These are phyloP conservation scores for Noctua pronuba DNA, from an alignment of 2,888 invertebrate genomes.

Conservation along the genomic window DNA sequence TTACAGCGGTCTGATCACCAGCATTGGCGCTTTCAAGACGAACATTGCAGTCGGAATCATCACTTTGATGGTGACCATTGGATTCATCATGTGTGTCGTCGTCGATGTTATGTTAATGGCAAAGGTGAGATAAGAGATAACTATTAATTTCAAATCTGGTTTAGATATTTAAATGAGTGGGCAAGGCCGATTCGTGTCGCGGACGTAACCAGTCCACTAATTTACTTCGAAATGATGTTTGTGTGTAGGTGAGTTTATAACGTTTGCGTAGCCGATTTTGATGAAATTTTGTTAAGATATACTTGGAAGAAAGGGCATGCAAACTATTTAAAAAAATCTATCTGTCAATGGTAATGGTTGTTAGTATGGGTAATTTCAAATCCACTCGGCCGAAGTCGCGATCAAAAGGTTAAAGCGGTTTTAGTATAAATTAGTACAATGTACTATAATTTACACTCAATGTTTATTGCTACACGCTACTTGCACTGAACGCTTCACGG, in stretches of 20 bases:
- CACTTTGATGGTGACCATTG: constrained; percentile 94
- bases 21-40: constrained; percentile 91
- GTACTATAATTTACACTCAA: constrained; percentile 17
- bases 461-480: constrained; percentile 18
- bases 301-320: too few relatives aligned
- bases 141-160: constrained; percentile 3
- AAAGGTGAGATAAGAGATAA: constrained; percentile 92
- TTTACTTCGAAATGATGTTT: not conserved
- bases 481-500: constrained; percentile 36
- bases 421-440: constrained; percentile 12
- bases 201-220: not conserved
- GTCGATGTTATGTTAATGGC: constrained; percentile 95
- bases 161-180: not conserved
- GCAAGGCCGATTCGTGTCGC: constrained; percentile 5
- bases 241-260: not conserved
- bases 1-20: constrained; percentile 93
- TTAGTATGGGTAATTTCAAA: not conserved
- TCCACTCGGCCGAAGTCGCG: not conserved
- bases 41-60: constrained; percentile 94
- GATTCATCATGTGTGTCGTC: constrained; percentile 94
- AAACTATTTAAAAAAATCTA: too few relatives aligned
- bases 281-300: not conserved
- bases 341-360: too few relatives aligned
- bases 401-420: not conserved
- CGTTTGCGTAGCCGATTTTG: not conserved